These are phyloP conservation scores for Psittacula cyanocephala DNA, from an alignment of 2,113 vertebrate species.

Conservation along the genomic window DNA sequence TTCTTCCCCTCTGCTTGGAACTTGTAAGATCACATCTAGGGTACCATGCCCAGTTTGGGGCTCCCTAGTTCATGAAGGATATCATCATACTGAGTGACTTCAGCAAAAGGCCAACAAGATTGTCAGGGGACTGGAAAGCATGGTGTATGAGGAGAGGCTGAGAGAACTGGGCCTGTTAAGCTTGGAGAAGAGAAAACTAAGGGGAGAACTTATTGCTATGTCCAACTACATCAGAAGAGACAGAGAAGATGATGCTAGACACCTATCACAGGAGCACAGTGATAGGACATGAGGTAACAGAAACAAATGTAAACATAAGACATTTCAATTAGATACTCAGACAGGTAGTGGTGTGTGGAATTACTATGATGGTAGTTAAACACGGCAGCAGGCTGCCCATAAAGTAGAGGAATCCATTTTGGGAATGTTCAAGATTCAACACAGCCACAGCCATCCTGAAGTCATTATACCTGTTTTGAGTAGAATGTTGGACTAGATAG, in stretches of 20 bases:
- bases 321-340: neutral
- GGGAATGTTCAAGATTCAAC: neutral
- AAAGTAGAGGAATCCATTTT: neutral
- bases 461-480: neutral
- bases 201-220: neutral
- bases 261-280: neutral
- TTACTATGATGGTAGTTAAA: neutral
- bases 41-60: neutral
- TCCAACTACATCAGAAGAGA: neutral
- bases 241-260: neutral
- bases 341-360: rapidly evolving
- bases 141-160: neutral
- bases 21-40: neutral
- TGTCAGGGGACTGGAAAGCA: neutral
- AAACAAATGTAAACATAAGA: neutral
- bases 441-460: neutral
- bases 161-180: neutral
- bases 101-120: neutral
- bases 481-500: neutral
- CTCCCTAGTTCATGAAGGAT: neutral
- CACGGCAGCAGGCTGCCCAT: neutral
- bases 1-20: neutral
- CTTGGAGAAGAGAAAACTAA: neutral
- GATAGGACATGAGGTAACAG: neutral
- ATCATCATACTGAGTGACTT: neutral